phyloP scores from a whole-genome alignment of 2,888 invertebrate genomes.

The Eurytoma adleriae region DNA sequence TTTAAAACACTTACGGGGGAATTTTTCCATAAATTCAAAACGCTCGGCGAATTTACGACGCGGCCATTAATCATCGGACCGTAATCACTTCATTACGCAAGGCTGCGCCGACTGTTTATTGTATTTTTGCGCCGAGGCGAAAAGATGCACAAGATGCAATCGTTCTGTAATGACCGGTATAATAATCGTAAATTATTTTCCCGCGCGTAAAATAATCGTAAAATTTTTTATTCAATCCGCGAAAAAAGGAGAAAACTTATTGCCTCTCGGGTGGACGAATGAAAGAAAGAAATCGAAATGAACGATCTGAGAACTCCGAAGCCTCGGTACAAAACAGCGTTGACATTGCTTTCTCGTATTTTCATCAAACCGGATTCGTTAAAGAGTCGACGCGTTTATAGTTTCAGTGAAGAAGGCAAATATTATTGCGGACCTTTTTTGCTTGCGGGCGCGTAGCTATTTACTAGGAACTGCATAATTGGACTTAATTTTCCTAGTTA shows the following conservation, averaged over 20 bases:
- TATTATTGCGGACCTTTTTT: not conserved
- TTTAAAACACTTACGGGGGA: constrained; percentile 2
- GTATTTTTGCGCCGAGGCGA: not conserved
- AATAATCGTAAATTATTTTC: constrained; percentile 52
- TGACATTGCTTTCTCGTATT: constrained; percentile 6
- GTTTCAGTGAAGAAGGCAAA: not conserved
- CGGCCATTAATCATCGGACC: constrained; percentile 40
- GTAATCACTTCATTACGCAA: constrained; percentile 48
- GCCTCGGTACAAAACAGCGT: not conserved
- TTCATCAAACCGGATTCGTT: constrained; percentile 29
- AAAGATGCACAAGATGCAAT: constrained; percentile 36
- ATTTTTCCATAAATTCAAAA: constrained; percentile 35
- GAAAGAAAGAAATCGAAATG: constrained; percentile 13
- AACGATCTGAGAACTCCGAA: constrained; percentile 5
- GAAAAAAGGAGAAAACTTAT: not conserved
- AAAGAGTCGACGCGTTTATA: not conserved
- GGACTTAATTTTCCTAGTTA: constrained; percentile 13
- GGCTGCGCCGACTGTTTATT: constrained; percentile 30
- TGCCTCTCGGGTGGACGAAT: not conserved
- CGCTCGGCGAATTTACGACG: constrained; percentile 41
- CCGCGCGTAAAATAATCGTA: constrained; percentile 1
- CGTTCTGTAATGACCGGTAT: not conserved
- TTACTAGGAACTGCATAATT: constrained; percentile 27
- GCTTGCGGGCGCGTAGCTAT: not conserved
- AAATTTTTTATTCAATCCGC: not conserved